These are phyloP conservation scores for Halesus radiatus DNA, from an alignment of 1,140 invertebrate species.

Conservation along the genomic window DNA sequence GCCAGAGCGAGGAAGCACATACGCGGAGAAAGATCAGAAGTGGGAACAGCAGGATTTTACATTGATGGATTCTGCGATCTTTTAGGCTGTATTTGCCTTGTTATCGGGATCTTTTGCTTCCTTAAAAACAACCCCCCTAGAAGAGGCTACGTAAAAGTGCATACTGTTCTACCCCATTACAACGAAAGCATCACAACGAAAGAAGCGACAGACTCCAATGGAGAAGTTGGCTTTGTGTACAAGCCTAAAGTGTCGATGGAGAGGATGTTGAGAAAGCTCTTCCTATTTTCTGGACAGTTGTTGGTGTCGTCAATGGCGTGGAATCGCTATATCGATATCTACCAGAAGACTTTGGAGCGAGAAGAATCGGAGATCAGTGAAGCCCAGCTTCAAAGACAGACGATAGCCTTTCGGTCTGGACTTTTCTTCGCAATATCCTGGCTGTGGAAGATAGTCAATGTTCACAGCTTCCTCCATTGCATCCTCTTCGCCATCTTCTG, in stretches of 20 bases:
- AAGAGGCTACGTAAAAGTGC: conserved; percentile 76
- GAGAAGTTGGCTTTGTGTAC: conserved; percentile 72
- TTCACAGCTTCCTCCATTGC: conserved; percentile 83
- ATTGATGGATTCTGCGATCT: conserved; percentile 83
- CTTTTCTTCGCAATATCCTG: conserved; percentile 82
- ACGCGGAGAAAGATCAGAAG: conserved; percentile 78
- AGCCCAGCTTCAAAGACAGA: conserved; percentile 69
- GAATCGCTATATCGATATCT: conserved; percentile 85
- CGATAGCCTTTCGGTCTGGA: conserved; percentile 73
- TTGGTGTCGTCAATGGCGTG: conserved; percentile 80
- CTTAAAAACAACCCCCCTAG: conserved; percentile 78
- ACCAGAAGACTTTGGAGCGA: conserved; percentile 81
- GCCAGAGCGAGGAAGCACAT: conserved; percentile 79
- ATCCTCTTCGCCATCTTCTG: conserved; percentile 84
- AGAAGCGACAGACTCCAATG: conserved; percentile 66
- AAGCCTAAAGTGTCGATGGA: conserved; percentile 76
- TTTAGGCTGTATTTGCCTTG: conserved; percentile 78
- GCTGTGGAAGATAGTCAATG: conserved; percentile 84
- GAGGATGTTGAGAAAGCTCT: conserved; percentile 75
- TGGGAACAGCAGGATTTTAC: conserved; percentile 79
- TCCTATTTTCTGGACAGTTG: conserved; percentile 78
- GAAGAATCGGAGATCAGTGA: conserved; percentile 65
- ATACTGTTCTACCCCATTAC: conserved; percentile 66
- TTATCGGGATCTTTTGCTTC: conserved; percentile 76
- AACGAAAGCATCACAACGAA: conserved; percentile 66